Base-by-base conservation (phyloP, 1,140 invertebrate genomes). In the Pygmarrhopalites habei region DNA sequence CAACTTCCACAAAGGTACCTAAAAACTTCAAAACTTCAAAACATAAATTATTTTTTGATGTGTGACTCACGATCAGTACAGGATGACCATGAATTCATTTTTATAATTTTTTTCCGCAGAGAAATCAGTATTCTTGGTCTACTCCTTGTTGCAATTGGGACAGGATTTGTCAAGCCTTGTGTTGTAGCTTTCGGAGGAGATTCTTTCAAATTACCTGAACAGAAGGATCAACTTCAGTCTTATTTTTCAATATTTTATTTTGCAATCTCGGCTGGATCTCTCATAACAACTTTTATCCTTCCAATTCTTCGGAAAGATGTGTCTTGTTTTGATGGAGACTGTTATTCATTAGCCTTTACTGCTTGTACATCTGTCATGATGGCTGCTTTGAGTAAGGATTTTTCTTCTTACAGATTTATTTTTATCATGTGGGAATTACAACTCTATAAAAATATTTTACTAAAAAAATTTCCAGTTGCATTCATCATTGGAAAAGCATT, bases 141-240 rank as follows among this genome's bases (percentile, higher is more conserved):
- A 62, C 68, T 85, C 0, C 76, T 95, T 17, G 91, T 96, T 67
- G 91, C 91, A 1, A 58, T 94, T 17, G 92, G 93, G 1, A 93
- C 92, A 0, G 96, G 94, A 5, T 92, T 95, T 3, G 98, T 99
- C 72, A 99, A 99, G 74, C 95, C 96, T 0, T 98, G 94, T 74
- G 95, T 98, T 0, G 85, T 55, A 3, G 62, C 62, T 5, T 49
- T 64, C n/a, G 62, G 62, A 25, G 62, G 62, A 17, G 62, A 64
- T 39, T 56, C 58, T 25, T 12, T 80, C 70, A 44, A 78, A 74
- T 60, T 72, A 61, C 74, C 74, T 10, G 67, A 68, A 62, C 75
- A 69, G 71, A 74, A 68, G 56, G 72, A 73, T 61, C 73, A 78
- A 65, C 72, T 80, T 12, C 64, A 72, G n/a, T 74, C 77, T 30